phyloP scores from a whole-genome alignment of 2,888 invertebrate species.

The Punctoribates punctum region DNA sequence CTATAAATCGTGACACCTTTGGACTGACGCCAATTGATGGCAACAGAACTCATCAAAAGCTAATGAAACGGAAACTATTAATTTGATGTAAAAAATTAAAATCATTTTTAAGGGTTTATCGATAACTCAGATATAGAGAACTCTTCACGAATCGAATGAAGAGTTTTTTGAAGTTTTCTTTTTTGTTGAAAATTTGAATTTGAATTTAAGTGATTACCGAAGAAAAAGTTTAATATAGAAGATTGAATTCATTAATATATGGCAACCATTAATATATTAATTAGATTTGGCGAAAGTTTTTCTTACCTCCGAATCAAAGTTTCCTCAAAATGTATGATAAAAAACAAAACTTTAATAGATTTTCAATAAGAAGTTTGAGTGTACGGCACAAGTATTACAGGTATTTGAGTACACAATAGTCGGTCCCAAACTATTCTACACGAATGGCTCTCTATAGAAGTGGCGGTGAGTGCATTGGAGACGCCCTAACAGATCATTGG shows the following conservation, averaged over 20 bases:
- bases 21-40: not conserved
- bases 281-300: no score
- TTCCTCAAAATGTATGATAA: no score
- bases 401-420: slow-evolving; percentile 15
- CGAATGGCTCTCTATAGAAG: not conserved
- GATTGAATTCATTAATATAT: not conserved
- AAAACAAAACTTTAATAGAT: no score
- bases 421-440: not conserved
- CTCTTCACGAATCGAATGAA: not conserved
- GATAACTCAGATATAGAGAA: not conserved
- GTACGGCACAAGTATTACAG: slow-evolving; percentile 17
- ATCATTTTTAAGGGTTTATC: not conserved
- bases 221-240: not conserved
- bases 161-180: not conserved
- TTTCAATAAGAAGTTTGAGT: not conserved
- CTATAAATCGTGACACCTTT: slow-evolving; percentile 4
- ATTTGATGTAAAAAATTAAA: not conserved
- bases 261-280: no score
- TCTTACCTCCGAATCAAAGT: not conserved
- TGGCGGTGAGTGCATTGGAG: slow-evolving; percentile 10
- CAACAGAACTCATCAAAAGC: not conserved
- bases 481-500: slow-evolving; percentile 37
- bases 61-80: not conserved
- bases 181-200: no score
- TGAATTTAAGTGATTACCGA: no score